Base-by-base conservation (phyloP, 2,797 vertebrate genomes). In the Lepilemur ruficaudatus region DNA sequence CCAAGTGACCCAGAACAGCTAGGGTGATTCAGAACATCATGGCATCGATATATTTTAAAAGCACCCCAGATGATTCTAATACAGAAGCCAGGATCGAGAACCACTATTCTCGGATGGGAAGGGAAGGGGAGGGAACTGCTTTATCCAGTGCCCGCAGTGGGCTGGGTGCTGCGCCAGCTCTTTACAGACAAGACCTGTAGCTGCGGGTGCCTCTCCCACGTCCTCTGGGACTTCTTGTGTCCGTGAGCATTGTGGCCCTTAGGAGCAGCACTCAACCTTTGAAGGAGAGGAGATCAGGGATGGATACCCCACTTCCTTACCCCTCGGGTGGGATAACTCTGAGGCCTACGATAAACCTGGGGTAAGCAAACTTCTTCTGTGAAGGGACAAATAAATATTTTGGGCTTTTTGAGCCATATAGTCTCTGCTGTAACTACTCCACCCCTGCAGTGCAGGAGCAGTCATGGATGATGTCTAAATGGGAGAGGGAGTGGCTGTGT, bases 11-110 rank as follows among this genome's bases (percentile, higher is more conserved):
- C 59, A 43, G 67, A 82, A 41, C 5, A 55, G 28, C 32, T 70
- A 41, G 61, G 13, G 59, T 41, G 25, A 23, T 17, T 73, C 70
- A 43, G 70, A 28, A 46, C 12, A 46, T 7, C 5, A 23, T 0
- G 32, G 28, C 50, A 75, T 79, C 50, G 4, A 15, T 63, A 28
- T 23, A 59, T 90, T 90, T n/a, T n/a, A 61, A 67, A 96, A 85
- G 61, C 2, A 25, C 30, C 7, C 23, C 32, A 17, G 2, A 46
- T 67, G 72, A 48, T n/a, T 46, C 12, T 12, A 63, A 13, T 9
- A n/a, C 9, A 72, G 12, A 43, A 30, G n/a, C 13, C 48, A 78
- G 41, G 41, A 35, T 1, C 1, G 35, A 91, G 57, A 78, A 28
- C 52, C 32, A n/a, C 38, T 83, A 17, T 46, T n/a, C 23, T 20